Evolutionary conservation across 35 echinoderm and acorn worm species (phyloP).

Genomic region (Lytechinus pictus): DNA sequence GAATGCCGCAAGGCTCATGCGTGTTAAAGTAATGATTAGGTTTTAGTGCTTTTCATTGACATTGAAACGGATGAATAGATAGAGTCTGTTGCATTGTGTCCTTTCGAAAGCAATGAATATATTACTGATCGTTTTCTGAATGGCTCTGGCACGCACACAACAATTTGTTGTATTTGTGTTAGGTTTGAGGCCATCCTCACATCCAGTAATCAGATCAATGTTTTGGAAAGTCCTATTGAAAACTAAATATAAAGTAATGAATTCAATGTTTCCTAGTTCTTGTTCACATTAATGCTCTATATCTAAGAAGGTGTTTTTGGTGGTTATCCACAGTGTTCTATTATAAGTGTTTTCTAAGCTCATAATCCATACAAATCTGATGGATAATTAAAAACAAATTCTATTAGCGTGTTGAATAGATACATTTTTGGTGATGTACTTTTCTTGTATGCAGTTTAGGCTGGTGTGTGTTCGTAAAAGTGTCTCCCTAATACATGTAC

Average conservation of each 20-base stretch:
- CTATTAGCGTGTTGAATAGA: too few species aligned
- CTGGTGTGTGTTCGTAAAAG: too few species aligned
- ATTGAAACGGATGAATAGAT: background rate
- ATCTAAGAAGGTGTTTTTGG: too few species aligned
- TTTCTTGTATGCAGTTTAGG: too few species aligned
- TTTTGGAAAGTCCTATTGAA: background rate
- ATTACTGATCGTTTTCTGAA: background rate
- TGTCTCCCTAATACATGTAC: too few species aligned
- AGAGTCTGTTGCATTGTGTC: background rate
- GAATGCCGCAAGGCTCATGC: background rate
- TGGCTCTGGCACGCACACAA: background rate
- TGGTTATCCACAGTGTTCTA: too few species aligned
- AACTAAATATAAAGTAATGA: background rate
- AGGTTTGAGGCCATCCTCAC: background rate
- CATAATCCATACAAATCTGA: too few species aligned
- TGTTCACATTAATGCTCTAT: too few species aligned
- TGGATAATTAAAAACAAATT: too few species aligned
- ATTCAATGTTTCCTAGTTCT: background rate
- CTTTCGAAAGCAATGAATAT: background rate
- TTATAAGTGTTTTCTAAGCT: too few species aligned
- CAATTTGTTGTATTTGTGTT: background rate
- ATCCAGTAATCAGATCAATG: background rate
- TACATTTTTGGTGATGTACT: too few species aligned
- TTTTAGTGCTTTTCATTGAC: background rate
- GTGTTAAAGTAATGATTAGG: constrained; percentile 5